Evolutionary conservation across 1,140 invertebrate species (phyloP).

Genomic region (Frieseomelitta varia): DNA sequence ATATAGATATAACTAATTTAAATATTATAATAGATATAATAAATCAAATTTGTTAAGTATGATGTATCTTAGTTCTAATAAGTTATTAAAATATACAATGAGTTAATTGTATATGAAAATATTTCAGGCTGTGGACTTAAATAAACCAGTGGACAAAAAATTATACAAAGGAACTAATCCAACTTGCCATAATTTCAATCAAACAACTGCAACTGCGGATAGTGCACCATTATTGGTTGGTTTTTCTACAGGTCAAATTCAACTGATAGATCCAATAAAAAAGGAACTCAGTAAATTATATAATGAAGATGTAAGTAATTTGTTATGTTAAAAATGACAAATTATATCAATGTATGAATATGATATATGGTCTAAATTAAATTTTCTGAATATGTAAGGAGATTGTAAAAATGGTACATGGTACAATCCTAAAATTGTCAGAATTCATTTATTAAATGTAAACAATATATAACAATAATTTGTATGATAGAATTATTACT

Average conservation of each 20-base stretch:
- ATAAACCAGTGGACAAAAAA: constrained; percentile 98
- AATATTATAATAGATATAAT: not conserved
- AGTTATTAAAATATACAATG: not conserved
- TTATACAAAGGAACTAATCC: constrained; percentile 99
- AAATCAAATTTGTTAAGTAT: not conserved
- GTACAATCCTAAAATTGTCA: constrained; percentile 25
- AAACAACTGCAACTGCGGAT: constrained; percentile 89
- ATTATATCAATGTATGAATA: not conserved
- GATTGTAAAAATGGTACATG: constrained; percentile 33
- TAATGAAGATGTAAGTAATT: constrained; percentile 95
- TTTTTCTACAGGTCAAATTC: constrained; percentile 98
- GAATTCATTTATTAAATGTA: not conserved
- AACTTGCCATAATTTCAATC: constrained; percentile 99
- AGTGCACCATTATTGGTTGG: constrained; percentile 95
- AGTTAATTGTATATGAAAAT: constrained; percentile 43
- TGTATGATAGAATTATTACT: constrained; percentile 5
- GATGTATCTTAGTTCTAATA: not conserved
- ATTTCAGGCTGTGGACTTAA: constrained; percentile 93
- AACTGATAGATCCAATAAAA: constrained; percentile 97
- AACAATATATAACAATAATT: constrained; percentile 25
- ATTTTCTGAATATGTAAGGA: not conserved
- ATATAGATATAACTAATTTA: not conserved
- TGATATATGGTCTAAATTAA: not conserved
- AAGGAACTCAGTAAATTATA: constrained; percentile 98
- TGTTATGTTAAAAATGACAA: constrained; percentile 1